These are phyloP conservation scores for Calcarius ornatus DNA, from an alignment of 2,113 vertebrate species.

Conservation along the genomic window DNA sequence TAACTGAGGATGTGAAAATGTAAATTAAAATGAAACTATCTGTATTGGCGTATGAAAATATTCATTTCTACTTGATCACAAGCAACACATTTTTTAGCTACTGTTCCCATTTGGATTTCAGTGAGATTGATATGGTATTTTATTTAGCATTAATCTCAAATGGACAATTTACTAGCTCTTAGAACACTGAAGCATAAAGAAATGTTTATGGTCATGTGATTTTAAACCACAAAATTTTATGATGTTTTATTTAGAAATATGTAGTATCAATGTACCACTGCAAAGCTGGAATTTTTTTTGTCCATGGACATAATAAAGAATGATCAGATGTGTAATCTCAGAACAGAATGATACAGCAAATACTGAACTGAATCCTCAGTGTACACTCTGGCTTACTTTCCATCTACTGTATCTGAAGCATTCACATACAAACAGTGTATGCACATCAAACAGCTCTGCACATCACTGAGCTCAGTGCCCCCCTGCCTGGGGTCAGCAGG, in stretches of 20 bases:
- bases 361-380: not conserved
- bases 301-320: not conserved
- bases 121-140: not conserved
- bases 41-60: not conserved
- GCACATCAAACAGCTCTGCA: not conserved
- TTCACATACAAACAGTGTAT: not conserved
- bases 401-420: not conserved
- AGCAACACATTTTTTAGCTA: not conserved
- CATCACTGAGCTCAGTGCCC: not conserved
- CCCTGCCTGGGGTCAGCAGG: not conserved
- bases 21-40: not conserved
- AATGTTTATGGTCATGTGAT: accelerated
- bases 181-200: not conserved
- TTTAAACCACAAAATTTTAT: not conserved
- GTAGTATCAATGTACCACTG: not conserved
- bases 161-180: not conserved
- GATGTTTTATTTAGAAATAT: not conserved
- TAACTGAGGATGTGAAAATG: not conserved
- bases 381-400: not conserved
- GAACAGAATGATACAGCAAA: not conserved
- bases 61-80: not conserved
- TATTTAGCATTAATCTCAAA: not conserved
- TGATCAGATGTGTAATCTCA: not conserved
- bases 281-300: not conserved
- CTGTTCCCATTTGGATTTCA: not conserved